Evolutionary conservation across 2,888 invertebrate genomes (phyloP).

Genomic region (Junonia oenone): DNA sequence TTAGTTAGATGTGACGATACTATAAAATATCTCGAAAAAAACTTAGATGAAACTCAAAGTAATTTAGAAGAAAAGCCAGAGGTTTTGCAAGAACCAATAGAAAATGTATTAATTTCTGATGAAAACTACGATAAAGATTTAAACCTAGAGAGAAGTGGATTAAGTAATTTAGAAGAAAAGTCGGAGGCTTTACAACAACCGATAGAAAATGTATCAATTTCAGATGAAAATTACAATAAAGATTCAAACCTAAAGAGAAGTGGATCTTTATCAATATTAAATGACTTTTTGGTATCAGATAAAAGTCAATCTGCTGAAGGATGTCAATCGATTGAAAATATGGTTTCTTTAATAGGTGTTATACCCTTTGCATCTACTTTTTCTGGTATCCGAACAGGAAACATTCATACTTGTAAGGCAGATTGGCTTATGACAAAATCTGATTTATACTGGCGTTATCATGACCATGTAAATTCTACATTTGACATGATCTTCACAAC

Average conservation of each 20-base stretch:
- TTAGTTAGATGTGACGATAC: constrained; percentile 46
- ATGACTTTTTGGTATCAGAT: constrained; percentile 29
- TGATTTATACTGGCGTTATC: constrained; percentile 11
- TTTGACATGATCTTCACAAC: background rate
- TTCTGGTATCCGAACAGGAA: background rate
- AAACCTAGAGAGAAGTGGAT: constrained; percentile 32
- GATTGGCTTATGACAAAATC: constrained; percentile 35
- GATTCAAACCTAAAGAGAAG: constrained; percentile 26
- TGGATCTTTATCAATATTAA: constrained; percentile 42
- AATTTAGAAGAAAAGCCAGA: background rate
- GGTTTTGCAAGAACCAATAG: background rate
- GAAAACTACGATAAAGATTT: background rate
- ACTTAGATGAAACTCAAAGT: background rate
- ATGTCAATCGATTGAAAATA: constrained; percentile 36
- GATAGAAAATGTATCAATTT: background rate
- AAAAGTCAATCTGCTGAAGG: constrained; percentile 20
- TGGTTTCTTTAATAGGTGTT: background rate
- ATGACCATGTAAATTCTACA: background rate
- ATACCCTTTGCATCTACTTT: background rate
- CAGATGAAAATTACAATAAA: background rate
- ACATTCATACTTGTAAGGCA: constrained; percentile 24
- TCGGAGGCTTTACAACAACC: background rate
- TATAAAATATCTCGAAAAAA: constrained; percentile 1
- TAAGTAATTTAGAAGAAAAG: background rate
- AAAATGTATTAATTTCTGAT: background rate